Evolutionary conservation across 2,888 invertebrate species (phyloP).

Genomic region (Synergus japonicus): DNA sequence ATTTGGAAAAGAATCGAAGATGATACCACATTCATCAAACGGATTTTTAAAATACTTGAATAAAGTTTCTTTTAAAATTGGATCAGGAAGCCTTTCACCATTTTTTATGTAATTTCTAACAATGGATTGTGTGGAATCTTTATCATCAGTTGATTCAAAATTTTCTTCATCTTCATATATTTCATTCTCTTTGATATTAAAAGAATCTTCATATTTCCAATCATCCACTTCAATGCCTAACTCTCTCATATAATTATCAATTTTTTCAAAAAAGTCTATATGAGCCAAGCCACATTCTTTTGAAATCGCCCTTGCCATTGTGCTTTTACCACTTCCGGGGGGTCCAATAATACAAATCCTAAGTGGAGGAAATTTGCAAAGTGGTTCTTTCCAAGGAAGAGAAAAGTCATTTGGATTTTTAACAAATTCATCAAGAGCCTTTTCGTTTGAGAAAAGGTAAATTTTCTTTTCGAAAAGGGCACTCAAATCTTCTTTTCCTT

Average conservation of each 20-base stretch:
- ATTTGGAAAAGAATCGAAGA: constrained; percentile 83
- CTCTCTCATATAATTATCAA: constrained; percentile 59
- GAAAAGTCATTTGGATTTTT: constrained; percentile 78
- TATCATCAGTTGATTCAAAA: constrained; percentile 47
- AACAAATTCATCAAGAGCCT: constrained; percentile 79
- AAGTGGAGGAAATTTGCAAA: constrained; percentile 77
- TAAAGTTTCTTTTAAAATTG: constrained; percentile 77
- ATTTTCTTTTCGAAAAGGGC: constrained; percentile 79
- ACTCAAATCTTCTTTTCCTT: constrained; percentile 81
- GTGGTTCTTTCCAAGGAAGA: constrained; percentile 77
- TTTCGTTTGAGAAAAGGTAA: constrained; percentile 79
- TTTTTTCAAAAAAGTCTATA: constrained; percentile 76
- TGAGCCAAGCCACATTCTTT: constrained; percentile 80
- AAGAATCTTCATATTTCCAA: constrained; percentile 21
- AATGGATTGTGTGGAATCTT: constrained; percentile 63
- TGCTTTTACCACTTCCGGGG: constrained; percentile 80
- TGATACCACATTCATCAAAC: constrained; percentile 78
- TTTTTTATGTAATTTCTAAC: constrained; percentile 79
- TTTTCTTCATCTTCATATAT: neutral
- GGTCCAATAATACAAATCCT: constrained; percentile 81
- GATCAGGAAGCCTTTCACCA: constrained; percentile 77
- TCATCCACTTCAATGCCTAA: constrained; percentile 47
- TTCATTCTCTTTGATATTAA: neutral
- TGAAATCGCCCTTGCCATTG: constrained; percentile 78
- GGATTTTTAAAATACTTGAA: constrained; percentile 78